Evolutionary conservation across 2,888 invertebrate genomes (phyloP).

Genomic region (Hymenopus coronatus): DNA sequence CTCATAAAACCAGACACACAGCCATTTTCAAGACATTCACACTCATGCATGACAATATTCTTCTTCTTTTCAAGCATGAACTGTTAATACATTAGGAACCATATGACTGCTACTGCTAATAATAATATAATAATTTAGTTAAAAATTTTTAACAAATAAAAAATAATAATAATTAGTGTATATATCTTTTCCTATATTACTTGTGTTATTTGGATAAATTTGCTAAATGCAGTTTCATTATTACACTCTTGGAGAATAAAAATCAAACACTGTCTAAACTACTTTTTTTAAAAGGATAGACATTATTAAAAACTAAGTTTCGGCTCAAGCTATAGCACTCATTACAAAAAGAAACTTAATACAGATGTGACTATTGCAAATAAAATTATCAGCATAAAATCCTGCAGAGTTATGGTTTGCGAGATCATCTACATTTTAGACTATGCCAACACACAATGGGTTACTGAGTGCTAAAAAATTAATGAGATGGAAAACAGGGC

Average conservation of each 20-base stretch:
- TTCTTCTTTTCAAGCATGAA: conserved; percentile 37
- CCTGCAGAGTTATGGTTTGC: conserved; percentile 16
- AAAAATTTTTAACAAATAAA: conserved; percentile 25
- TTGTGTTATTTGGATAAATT: conserved; percentile 28
- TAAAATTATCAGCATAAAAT: conserved; percentile 6
- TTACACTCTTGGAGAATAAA: background rate
- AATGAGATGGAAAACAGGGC: background rate
- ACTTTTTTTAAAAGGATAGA: background rate
- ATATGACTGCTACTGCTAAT: conserved; percentile 37
- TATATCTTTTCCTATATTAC: conserved; percentile 15
- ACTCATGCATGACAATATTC: conserved; percentile 8
- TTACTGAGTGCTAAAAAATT: background rate
- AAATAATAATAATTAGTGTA: conserved; percentile 27
- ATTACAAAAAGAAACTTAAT: background rate
- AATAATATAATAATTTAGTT: conserved; percentile 37
- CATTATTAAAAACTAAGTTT: background rate
- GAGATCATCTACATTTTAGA: conserved; percentile 16
- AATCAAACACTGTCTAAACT: conserved; percentile 35
- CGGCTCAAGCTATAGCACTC: background rate
- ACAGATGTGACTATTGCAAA: background rate
- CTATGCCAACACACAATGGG: background rate
- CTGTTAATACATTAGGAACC: conserved; percentile 38
- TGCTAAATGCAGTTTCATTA: conserved; percentile 28
- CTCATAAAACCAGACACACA: conserved; percentile 31
- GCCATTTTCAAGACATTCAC: conserved; percentile 22